Conservation (phyloP, 2,797 vertebrate species). For the Micrastur ruficollis region DNA sequence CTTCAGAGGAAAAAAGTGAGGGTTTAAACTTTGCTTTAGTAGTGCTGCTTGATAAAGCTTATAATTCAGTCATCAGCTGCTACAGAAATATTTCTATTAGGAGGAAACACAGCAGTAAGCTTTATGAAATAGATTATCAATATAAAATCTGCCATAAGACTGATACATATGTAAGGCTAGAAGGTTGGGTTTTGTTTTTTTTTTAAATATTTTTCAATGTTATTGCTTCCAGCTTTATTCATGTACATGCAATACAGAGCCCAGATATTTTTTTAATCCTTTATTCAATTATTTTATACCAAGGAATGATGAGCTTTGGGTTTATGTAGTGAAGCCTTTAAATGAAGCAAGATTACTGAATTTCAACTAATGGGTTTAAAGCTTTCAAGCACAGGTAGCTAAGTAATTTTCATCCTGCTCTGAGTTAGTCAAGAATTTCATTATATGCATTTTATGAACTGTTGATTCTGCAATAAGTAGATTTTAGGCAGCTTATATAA, state of each 20-base stretch:
- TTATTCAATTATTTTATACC: neutral
- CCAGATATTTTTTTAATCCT: neutral
- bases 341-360: neutral
- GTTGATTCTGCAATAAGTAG: neutral
- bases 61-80: neutral
- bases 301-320: neutral
- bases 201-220: neutral
- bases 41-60: neutral
- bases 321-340: neutral
- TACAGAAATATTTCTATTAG: neutral
- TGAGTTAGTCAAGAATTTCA: neutral
- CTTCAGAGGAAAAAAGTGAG: neutral
- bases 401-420: neutral
- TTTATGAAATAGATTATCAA: neutral
- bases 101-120: neutral
- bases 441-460: neutral
- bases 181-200: neutral
- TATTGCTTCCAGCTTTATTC: neutral
- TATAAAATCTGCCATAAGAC: neutral
- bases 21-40: neutral
- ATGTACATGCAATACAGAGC: neutral
- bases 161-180: neutral
- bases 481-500: neutral
- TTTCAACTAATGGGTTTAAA: constrained; percentile 4
- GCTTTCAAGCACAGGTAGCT: neutral